Evolutionary conservation across 2,797 vertebrate species (phyloP).

Genomic region (Hippoglossus hippoglossus): DNA sequence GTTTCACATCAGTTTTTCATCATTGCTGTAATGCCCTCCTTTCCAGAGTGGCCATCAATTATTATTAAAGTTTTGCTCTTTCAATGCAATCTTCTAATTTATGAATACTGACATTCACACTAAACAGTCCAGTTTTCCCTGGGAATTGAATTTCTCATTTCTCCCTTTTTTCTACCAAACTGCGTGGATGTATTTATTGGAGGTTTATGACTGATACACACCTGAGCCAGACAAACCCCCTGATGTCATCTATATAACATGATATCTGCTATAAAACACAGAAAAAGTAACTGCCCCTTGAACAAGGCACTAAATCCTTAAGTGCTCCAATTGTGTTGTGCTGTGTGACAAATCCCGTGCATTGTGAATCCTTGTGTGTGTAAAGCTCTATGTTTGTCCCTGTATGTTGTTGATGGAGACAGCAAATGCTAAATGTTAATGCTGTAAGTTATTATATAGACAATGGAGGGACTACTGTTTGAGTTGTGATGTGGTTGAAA

Average conservation of each 20-base stretch:
- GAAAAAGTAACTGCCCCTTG: constrained; percentile 32
- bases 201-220: constrained; percentile 9
- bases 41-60: neutral
- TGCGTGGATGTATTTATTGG: neutral
- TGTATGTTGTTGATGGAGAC: constrained; percentile 10
- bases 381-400: constrained; percentile 17
- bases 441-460: constrained; percentile 19
- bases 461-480: neutral
- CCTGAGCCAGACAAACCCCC: constrained; percentile 11
- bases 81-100: neutral
- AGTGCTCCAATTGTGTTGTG: constrained; percentile 49
- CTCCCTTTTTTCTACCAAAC: neutral
- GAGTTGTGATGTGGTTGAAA: neutral
- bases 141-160: neutral
- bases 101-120: neutral
- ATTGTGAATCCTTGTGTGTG: constrained; percentile 20
- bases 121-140: neutral
- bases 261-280: constrained; percentile 44
- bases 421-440: constrained; percentile 15
- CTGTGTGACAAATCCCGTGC: constrained; percentile 27
- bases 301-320: constrained; percentile 38
- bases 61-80: neutral
- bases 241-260: constrained; percentile 25
- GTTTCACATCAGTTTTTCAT: neutral
- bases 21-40: neutral